These are phyloP conservation scores for Dendrolimus kikuchii DNA, from an alignment of 1,140 invertebrate genomes.

Conservation along the genomic window DNA sequence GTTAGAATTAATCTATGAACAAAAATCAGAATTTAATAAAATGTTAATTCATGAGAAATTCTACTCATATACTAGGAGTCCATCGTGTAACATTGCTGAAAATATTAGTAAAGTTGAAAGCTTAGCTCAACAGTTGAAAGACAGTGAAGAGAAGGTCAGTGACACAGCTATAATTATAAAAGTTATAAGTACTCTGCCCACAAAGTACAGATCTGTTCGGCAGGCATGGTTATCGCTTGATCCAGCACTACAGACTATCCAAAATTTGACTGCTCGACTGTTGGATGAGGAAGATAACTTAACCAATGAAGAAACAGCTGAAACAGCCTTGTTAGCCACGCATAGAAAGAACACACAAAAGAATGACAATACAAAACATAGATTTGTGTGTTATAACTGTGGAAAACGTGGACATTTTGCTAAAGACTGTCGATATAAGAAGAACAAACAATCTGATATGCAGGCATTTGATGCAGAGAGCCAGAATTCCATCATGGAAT, in stretches of 20 bases:
- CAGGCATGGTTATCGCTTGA: conserved; percentile 42
- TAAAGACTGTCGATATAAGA: no score
- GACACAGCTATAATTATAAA: conserved; percentile 38
- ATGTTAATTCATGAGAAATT: conserved; percentile 36
- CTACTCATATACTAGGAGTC: conserved; percentile 22
- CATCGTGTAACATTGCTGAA: conserved; percentile 24
- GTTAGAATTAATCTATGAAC: conserved; percentile 38
- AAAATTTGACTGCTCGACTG: conserved; percentile 18
- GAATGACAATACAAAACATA: no score
- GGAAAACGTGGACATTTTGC: no score
- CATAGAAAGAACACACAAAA: no score
- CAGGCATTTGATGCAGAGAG: conserved; percentile 6
- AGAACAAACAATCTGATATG: conserved; percentile 3
- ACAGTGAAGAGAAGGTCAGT: conserved; percentile 33
- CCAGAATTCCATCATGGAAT: not conserved
- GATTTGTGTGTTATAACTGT: no score
- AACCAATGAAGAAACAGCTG: conserved; percentile 11
- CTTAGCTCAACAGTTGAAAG: conserved; percentile 31
- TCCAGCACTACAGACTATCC: conserved; percentile 31
- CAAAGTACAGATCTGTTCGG: conserved; percentile 28
- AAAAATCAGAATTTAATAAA: conserved; percentile 39
- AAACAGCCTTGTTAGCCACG: conserved; percentile 22
- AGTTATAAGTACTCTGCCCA: conserved; percentile 29
- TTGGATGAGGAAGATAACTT: conserved; percentile 28
- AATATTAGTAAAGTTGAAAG: conserved; percentile 39